phyloP scores from a whole-genome alignment of 2,113 vertebrate genomes.

The Xiphophorus maculatus region DNA sequence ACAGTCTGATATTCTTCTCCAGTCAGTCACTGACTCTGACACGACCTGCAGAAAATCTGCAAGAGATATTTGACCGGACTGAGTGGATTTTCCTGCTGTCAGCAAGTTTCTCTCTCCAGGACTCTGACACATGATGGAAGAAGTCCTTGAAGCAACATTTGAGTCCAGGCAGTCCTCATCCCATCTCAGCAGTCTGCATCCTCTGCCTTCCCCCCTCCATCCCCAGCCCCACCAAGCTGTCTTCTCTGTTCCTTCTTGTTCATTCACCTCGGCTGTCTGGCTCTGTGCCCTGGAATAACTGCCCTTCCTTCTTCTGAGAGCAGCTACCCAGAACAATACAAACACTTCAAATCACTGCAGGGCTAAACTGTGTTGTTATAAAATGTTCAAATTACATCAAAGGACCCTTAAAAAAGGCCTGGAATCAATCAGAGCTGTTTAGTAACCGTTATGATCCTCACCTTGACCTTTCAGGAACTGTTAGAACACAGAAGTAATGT shows the following conservation, averaged over 20 bases:
- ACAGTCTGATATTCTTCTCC: background rate
- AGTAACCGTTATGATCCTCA: too few species aligned
- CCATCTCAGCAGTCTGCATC: background rate
- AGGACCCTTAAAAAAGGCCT: too few species aligned
- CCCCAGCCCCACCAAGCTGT: background rate
- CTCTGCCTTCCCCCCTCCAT: background rate
- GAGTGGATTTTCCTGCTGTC: conserved; percentile 4
- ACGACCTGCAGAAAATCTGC: too few species aligned
- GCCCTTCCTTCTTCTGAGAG: too few species aligned
- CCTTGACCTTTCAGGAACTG: too few species aligned
- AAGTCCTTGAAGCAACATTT: background rate
- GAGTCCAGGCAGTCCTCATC: background rate
- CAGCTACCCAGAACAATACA: too few species aligned
- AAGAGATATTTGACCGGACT: background rate
- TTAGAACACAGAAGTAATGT: too few species aligned
- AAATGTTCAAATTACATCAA: too few species aligned
- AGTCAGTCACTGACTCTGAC: background rate
- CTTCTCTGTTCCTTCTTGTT: background rate
- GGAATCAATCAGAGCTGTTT: too few species aligned
- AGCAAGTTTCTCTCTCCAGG: conserved; percentile 7
- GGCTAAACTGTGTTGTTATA: too few species aligned
- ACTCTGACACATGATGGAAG: background rate
- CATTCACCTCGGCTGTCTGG: background rate
- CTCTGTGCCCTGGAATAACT: background rate
- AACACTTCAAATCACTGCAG: too few species aligned